A percentile compares a stretch with the other conserved stretches of the same genome.
phyloP scores from a whole-genome alignment of 1,140 invertebrate genomes.

The Leptonema lineaticorne region DNA sequence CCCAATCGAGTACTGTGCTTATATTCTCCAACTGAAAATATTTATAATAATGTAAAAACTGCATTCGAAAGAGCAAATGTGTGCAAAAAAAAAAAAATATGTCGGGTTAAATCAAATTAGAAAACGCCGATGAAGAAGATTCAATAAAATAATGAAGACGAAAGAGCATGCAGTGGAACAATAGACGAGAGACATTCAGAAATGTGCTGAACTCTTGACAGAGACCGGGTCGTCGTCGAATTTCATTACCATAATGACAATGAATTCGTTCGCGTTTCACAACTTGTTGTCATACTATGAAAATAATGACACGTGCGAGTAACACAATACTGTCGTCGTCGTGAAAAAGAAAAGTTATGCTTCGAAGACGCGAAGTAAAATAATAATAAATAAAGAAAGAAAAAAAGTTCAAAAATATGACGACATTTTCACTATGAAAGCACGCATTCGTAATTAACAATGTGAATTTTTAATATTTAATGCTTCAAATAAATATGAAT shows the following conservation, averaged over 20 bases:
- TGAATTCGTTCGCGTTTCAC: conserved; percentile 1
- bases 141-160: neutral
- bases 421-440: no score
- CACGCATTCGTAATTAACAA: no score
- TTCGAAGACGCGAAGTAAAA: neutral
- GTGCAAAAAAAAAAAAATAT: neutral
- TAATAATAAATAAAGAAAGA: no score
- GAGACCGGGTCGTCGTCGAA: neutral
- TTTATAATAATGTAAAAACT: neutral
- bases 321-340: neutral
- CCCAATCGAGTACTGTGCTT: conserved; percentile 63
- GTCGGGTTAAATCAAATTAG: neutral
- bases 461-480: no score
- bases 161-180: neutral
- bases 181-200: neutral
- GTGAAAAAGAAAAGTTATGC: no score
- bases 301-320: neutral
- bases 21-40: conserved; percentile 72
- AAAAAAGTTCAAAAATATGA: no score
- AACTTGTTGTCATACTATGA: neutral
- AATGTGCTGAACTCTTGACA: neutral
- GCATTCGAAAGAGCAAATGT: neutral
- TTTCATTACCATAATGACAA: neutral
- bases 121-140: neutral
- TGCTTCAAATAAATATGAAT: no score